Evolutionary conservation across 2,113 vertebrate genomes (phyloP).

Genomic region (Fregata magnificens): DNA sequence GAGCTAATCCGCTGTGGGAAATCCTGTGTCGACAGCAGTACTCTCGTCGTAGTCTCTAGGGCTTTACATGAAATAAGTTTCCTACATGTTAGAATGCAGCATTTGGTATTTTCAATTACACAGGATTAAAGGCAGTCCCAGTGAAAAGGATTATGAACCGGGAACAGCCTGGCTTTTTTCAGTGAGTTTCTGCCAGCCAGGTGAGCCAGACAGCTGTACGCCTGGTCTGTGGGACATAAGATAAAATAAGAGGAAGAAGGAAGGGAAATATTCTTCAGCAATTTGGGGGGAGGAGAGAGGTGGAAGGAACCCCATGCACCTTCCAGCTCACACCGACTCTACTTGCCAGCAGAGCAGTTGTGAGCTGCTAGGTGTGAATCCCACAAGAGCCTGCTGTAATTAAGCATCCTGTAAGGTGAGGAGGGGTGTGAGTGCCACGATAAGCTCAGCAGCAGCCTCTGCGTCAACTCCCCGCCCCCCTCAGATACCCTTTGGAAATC

Average conservation of each 20-base stretch:
- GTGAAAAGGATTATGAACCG: background rate
- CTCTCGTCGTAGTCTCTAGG: background rate
- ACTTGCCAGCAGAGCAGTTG: background rate
- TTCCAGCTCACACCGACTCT: background rate
- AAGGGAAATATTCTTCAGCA: background rate
- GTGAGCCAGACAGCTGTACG: background rate
- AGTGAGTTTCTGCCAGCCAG: background rate
- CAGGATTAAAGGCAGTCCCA: background rate
- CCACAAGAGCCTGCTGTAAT: background rate
- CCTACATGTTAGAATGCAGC: rapidly evolving
- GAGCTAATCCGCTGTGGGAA: background rate
- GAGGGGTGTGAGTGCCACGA: background rate
- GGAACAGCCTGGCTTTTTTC: background rate
- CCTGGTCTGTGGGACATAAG: background rate
- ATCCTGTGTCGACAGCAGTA: background rate
- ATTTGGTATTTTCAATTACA: background rate
- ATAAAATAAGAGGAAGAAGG: background rate
- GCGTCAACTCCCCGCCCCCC: background rate
- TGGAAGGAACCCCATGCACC: background rate
- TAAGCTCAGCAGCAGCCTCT: background rate
- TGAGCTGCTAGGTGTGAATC: background rate
- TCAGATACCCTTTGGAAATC: background rate
- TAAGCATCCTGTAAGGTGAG: background rate
- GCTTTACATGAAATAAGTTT: background rate
- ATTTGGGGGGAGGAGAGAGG: background rate